Percentiles rank a stretch among this genome's conserved stretches.
phyloP scores from a whole-genome alignment of 2,888 invertebrate species.

The Pollenia angustigena region DNA sequence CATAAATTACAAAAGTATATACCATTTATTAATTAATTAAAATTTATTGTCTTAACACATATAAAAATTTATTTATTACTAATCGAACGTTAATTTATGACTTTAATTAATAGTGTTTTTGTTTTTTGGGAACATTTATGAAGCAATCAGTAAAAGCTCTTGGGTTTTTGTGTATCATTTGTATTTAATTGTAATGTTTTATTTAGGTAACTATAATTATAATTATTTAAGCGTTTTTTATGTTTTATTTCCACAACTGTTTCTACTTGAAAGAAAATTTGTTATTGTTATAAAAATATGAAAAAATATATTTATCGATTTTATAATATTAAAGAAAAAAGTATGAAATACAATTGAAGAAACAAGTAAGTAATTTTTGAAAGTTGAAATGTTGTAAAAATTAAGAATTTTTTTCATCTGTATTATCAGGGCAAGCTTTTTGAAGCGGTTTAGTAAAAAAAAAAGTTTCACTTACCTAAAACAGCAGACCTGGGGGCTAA shows the following conservation, averaged over 20 bases:
- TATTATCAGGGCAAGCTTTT: background rate
- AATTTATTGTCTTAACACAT: background rate
- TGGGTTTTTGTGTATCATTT: background rate
- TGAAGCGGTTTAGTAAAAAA: background rate
- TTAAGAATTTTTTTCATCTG: too few relatives aligned
- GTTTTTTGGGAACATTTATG: background rate
- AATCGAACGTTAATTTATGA: constrained; percentile 7
- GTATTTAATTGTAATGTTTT: background rate
- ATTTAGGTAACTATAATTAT: background rate
- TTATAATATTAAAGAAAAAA: constrained; percentile 7
- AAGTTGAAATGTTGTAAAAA: background rate
- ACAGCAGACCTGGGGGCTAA: too few relatives aligned
- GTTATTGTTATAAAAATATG: constrained; percentile 29
- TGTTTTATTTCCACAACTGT: constrained; percentile 32
- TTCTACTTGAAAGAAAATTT: constrained; percentile 30
- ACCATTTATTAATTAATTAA: background rate
- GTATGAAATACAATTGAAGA: background rate
- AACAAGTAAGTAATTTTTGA: constrained; percentile 16
- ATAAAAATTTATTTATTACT: too few relatives aligned
- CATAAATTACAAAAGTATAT: background rate
- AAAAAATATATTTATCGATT: background rate
- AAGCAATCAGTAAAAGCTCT: background rate
- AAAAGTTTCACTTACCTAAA: background rate
- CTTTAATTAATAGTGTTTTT: background rate
- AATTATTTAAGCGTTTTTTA: constrained; percentile 1